These are phyloP conservation scores for Himantopus leucocephalus DNA, from an alignment of 2,113 vertebrate genomes.

Conservation along the genomic window DNA sequence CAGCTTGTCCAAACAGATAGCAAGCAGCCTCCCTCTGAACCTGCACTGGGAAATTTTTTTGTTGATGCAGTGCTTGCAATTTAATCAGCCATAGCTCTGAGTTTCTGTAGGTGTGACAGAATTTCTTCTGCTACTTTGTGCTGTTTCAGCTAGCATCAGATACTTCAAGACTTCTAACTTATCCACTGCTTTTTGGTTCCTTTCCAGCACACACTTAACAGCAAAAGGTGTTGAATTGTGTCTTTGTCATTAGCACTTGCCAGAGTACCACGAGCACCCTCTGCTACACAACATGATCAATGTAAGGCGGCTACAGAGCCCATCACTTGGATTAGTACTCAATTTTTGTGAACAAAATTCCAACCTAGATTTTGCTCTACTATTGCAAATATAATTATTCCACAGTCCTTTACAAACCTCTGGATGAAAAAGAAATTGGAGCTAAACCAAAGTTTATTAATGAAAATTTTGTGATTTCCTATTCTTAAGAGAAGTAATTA, in stretches of 20 bases:
- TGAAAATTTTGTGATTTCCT: not conserved
- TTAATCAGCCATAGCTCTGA: conserved; percentile 32
- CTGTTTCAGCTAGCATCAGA: not conserved
- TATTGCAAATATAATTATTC: not conserved
- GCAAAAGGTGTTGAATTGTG: not conserved
- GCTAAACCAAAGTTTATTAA: not conserved
- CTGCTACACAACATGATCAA: not conserved
- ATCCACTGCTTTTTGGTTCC: not conserved
- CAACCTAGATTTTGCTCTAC: not conserved
- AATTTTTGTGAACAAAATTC: not conserved
- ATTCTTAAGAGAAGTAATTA: not conserved
- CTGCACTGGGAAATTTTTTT: not conserved
- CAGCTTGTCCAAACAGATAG: not conserved
- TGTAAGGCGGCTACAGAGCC: not conserved
- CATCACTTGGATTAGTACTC: not conserved
- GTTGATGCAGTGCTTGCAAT: conserved; percentile 46
- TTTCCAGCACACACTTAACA: not conserved
- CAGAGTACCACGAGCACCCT: not conserved
- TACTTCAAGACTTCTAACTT: not conserved
- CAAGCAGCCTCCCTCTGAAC: not conserved
- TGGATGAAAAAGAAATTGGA: not conserved
- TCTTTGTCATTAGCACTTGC: not conserved
- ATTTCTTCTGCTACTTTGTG: not conserved
- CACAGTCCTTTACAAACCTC: not conserved
- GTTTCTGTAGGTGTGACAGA: not conserved